Base-by-base conservation (phyloP, 2,113 vertebrate species). In the Pterocles gutturalis region DNA sequence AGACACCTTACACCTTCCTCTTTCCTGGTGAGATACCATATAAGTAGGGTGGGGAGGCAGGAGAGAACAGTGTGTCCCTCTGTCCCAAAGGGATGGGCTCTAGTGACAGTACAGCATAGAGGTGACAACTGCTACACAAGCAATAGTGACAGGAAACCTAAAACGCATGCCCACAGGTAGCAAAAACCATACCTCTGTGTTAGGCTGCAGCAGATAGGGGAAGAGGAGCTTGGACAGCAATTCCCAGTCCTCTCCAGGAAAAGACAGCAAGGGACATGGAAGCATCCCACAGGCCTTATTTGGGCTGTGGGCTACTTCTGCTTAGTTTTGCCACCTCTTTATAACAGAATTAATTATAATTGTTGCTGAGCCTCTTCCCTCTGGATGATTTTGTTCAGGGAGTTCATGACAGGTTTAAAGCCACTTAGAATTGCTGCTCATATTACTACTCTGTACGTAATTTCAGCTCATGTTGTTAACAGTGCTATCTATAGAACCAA, bases 381-480 rank as follows among this genome's bases (percentile, higher is more conserved):
- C 28, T 45, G 28, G 31, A 4, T 77, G 49, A 26, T 89, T 93
- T 53, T 89, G 31, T 53, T 73, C 46, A 8, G 38, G 25, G 71
- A 73, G 41, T 41, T 83, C 20, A 8, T 55, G 53, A 21, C 77
- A 62, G 36, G 69, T 55, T 87, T 69, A 28, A 64, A 82, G 58
- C 33, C 58, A 43, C 51, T 45, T 73, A 49, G 58, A 72, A 57
- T 6, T 55, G 79, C 85, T 92, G 64, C 92, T 92, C 38, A 10
- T 51, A 38, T 93, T 45, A 26, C 88, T 73, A 43, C 71, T 86
- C 83, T 34, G 54, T 87, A 25, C 46, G 6, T 54, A 11, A 36
- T 60, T 91, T 76, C 90, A 83, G 61, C 62, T 75, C 34, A 24
- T 55, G 81, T 91, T 95, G 84, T 80, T 90, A 90, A 87, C 67